Percentiles rank a stretch among this genome's conserved stretches.
These are phyloP conservation scores for Litoditis marina DNA, from an alignment of 2,888 invertebrate genomes.

Conservation along the genomic window DNA sequence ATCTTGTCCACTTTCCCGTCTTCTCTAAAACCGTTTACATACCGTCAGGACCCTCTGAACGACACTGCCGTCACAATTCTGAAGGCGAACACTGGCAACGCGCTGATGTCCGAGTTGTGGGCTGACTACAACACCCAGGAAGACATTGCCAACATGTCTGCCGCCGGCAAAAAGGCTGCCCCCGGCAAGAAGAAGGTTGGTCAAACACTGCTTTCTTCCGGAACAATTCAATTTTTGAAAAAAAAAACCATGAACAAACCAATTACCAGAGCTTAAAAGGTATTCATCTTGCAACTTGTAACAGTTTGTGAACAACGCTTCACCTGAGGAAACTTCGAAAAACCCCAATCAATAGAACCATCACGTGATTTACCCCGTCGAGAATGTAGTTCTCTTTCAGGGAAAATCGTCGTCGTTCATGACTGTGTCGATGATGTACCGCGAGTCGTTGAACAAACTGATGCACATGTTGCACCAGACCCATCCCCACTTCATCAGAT, in stretches of 20 bases:
- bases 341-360: too few species aligned
- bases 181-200: conserved; percentile 56
- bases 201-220: too few species aligned
- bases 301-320: too few species aligned
- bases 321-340: too few species aligned
- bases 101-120: conserved; percentile 73
- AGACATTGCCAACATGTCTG: conserved; percentile 38
- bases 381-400: conserved; percentile 44
- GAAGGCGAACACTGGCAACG: conserved; percentile 68
- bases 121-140: conserved; percentile 59
- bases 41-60: conserved; percentile 66
- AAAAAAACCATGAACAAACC: not conserved
- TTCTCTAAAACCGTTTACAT: too few species aligned
- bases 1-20: too few species aligned
- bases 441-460: conserved; percentile 82
- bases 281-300: too few species aligned
- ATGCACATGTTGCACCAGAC: conserved; percentile 91
- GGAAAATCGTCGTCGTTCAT: conserved; percentile 74
- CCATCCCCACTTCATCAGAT: conserved; percentile 98
- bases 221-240: not conserved
- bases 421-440: conserved; percentile 71
- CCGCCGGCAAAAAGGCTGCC: conserved; percentile 38
- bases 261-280: too few species aligned
- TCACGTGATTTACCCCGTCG: too few species aligned
- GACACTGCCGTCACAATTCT: conserved; percentile 65